Conservation (phyloP, 2,797 vertebrate genomes). For the Petrocephalus sullivani region DNA sequence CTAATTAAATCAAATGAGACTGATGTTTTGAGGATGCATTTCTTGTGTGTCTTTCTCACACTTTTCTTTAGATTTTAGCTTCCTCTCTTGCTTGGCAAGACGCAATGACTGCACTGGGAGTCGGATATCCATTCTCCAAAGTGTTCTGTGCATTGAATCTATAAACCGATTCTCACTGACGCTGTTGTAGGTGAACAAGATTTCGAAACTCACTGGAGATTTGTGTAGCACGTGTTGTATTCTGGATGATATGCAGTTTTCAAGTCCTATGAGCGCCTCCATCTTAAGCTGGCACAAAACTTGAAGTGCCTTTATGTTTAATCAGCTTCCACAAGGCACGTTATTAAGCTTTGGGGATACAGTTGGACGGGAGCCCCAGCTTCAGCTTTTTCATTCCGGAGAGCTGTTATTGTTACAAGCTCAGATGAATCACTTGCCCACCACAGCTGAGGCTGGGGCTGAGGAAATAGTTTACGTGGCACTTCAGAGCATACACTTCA, state of each 20-base stretch:
- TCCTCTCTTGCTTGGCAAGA: constrained; percentile 48
- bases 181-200: constrained; percentile 63
- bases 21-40: not conserved
- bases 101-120: constrained; percentile 47
- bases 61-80: constrained; percentile 31
- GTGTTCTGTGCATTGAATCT: constrained; percentile 47
- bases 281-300: constrained; percentile 49
- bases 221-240: constrained; percentile 61
- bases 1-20: not conserved
- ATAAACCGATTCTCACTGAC: constrained; percentile 60
- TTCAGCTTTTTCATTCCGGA: constrained; percentile 55
- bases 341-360: constrained; percentile 62
- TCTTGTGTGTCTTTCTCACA: constrained; percentile 27
- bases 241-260: constrained; percentile 70
- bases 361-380: constrained; percentile 52
- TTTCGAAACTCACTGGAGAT: constrained; percentile 63
- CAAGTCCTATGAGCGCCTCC: constrained; percentile 63
- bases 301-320: constrained; percentile 67
- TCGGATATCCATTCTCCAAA: constrained; percentile 51
- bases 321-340: constrained; percentile 63
- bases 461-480: constrained; percentile 49
- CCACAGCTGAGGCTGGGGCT: constrained; percentile 40
- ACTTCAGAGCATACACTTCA: constrained; percentile 33
- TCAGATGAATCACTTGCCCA: constrained; percentile 54
- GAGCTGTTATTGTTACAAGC: constrained; percentile 54